Evolutionary conservation across 2,113 vertebrate species (phyloP), one percentile per base, ranked within the genome.

Genomic region (Lethenteron reissneri): DNA sequence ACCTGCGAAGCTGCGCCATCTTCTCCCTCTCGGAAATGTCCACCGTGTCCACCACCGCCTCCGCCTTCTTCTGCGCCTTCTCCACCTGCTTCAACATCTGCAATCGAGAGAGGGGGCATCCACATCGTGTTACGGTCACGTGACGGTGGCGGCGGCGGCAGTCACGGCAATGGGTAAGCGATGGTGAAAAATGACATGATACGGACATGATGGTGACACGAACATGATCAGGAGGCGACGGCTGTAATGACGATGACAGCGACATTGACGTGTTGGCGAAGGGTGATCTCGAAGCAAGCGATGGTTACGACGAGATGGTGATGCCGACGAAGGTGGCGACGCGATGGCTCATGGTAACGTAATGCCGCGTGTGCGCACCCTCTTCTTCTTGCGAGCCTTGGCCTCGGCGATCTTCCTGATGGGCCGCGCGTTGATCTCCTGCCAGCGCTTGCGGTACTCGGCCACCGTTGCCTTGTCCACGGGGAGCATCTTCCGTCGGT

Each of bases 71-170:
- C 81, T 90, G 95, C 64, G 89, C 89, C 77, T 88, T 85, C 76
- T 97, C 94, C 83, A 90, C 81, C 81, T 91, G 97, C 79, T 90
- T 97, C 79, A 97, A 75, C 84, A 84, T 87, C 94, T 97, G 75
- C 12, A 68, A 11, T 62, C 0, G 15, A 12, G 4, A 12, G 57
- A 15, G 60, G 11, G 3, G 41, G 6, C 41, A 41, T 41, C 41
- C 41, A 7, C 41, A 41, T 41, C 41, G 41, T 41, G 41, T 21
- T 21, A 57, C 9, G 56, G 8, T 2, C 19, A 14, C 60, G 19
- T 71, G 15, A 10, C 14, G 4, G 12, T 21, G 41, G 41, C 41
- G 41, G 41, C 41, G 6, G 41, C 41, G 41, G 41, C 41, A 41
- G 41, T 41, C 41, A 41, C 41, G 41, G 41, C 41, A 41, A 41